phyloP scores from a whole-genome alignment of 1,140 invertebrate species.

The Tetragonula clypearis region DNA sequence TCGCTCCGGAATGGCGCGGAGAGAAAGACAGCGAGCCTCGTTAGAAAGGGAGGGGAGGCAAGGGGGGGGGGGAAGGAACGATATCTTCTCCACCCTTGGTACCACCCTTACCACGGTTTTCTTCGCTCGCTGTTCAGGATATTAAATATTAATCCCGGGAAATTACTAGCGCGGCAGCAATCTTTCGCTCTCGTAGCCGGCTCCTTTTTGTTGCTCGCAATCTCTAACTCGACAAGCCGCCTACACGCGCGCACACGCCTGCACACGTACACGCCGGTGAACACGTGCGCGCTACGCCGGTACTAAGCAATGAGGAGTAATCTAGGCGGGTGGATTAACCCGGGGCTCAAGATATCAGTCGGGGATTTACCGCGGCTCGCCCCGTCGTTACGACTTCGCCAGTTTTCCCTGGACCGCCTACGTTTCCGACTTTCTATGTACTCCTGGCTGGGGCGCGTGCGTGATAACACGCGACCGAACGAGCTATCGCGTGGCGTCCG shows the following conservation, averaged over 20 bases:
- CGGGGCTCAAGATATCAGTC: constrained; percentile 74
- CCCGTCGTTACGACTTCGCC: constrained; percentile 48
- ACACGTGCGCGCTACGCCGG: neutral
- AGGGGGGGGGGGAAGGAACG: neutral
- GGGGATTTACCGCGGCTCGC: constrained; percentile 64
- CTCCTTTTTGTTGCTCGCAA: constrained; percentile 69
- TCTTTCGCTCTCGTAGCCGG: constrained; percentile 67
- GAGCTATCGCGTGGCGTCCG: too few relatives aligned
- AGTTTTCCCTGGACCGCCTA: constrained; percentile 21
- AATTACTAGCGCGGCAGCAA: constrained; percentile 77
- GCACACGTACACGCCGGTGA: neutral
- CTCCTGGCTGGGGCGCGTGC: neutral
- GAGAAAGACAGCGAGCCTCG: neutral
- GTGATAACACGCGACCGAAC: neutral
- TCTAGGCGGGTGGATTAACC: constrained; percentile 74
- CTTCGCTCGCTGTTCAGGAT: constrained; percentile 67
- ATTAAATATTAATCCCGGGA: constrained; percentile 81
- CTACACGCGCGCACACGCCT: neutral
- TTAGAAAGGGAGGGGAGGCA: neutral
- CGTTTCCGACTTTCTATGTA: constrained; percentile 15
- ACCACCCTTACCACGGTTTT: neutral
- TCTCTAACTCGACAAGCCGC: constrained; percentile 65
- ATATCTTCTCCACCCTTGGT: constrained; percentile 10
- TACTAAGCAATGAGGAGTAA: constrained; percentile 73
- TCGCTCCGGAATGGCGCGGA: neutral